Base-by-base conservation (phyloP, 2,888 invertebrate species). In the Caenorhabditis drosophilae region DNA sequence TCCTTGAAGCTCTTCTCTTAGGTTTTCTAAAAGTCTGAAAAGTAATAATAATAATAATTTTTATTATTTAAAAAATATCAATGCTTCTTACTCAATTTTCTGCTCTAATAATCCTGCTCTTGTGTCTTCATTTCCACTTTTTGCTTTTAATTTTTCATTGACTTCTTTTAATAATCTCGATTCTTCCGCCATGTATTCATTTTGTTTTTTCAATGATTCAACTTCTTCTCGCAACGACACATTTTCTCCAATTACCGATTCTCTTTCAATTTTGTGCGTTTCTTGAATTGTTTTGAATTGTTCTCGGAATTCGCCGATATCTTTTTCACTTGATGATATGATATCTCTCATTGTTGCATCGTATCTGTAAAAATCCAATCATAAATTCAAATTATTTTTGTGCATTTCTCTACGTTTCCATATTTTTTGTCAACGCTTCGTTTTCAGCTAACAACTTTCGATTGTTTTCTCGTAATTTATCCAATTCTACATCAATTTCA, bases 401-500 rank as follows among this genome's bases (percentile, higher is more conserved):
- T 16, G 42, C 35, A 34, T n/a, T n/a, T n/a, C n/a, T n/a, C n/a
- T 18, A 70, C 69, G 52, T 44, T 12, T 52, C 51, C 16, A 77
- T 20, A 11, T 61, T 63, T 34, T 47, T 48, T 6, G 55, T 45
- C 41, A 78, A 44, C 15, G 48, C 60, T 2, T 46, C 26, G 38
- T 75, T 77, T 52, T 78, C 80, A 6, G 57, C 57, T 6, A 63
- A 20, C 25, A 80, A 51, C 38, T 42, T 38, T n/a, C 57, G 58
- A 54, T 79, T 80, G 9, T 54, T 34, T 11, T 63, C 72, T 16
- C 75, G 41, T 20, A 80, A 42, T 34, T 61, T 47, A n/a, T 68
- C 63, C 46, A 80, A 45, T 31, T 80, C 77, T 9, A 46, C 54
- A 26, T 74, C 73, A 36, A 80, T 75, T 23, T 66, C 53, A 9